Percentiles rank a stretch among this genome's conserved stretches.
phyloP scores from a whole-genome alignment of 2,888 invertebrate genomes.

The Phengaris arion region DNA sequence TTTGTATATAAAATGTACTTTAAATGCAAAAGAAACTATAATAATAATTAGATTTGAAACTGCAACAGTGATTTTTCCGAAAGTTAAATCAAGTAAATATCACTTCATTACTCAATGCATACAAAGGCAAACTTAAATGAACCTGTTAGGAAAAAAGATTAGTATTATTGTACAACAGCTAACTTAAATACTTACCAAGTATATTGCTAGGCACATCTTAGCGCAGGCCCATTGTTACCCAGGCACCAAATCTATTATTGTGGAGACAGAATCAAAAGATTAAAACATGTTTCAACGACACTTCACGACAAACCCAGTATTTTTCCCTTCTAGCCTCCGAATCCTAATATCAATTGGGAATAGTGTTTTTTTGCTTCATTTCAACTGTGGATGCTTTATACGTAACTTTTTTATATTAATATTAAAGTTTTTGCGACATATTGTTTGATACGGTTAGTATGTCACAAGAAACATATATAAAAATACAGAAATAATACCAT shows the following conservation, averaged over 20 bases:
- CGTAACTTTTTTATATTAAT: neutral
- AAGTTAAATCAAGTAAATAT: neutral
- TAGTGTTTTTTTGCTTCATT: neutral
- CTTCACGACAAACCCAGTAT: constrained; percentile 31
- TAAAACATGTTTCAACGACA: constrained; percentile 48
- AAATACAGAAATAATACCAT: neutral
- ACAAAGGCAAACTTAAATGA: neutral
- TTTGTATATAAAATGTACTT: constrained; percentile 28
- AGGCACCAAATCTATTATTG: constrained; percentile 66
- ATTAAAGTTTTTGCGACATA: neutral
- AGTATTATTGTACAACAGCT: constrained; percentile 34
- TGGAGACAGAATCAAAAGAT: constrained; percentile 73
- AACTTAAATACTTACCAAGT: constrained; percentile 59
- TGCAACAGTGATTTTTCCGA: neutral
- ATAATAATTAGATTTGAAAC: neutral
- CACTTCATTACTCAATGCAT: neutral
- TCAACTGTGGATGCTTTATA: neutral
- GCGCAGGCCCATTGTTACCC: constrained; percentile 48
- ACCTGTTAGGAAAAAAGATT: constrained; percentile 42
- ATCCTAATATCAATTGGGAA: constrained; percentile 24
- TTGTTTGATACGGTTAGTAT: neutral
- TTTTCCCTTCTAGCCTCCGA: constrained; percentile 29
- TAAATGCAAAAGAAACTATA: neutral
- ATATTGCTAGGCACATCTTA: constrained; percentile 44
- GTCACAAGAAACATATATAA: neutral